Evolutionary conservation across 2,113 vertebrate species (phyloP).

Genomic region (Muscicapa adusta): DNA sequence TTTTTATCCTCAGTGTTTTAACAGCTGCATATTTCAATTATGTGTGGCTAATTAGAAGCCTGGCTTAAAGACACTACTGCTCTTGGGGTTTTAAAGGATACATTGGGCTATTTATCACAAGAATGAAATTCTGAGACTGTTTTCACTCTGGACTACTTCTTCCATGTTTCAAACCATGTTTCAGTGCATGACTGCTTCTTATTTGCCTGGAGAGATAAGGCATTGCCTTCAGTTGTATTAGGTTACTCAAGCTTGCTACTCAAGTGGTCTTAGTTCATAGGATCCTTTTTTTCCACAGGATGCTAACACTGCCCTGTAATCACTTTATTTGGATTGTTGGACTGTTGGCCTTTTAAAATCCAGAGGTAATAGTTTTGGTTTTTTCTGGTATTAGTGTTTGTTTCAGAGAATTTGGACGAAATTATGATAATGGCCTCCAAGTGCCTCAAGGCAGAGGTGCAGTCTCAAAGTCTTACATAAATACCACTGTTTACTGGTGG

Average conservation of each 20-base stretch:
- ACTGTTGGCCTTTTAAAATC: background rate
- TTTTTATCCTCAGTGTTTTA: constrained; percentile 39
- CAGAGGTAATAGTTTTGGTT: background rate
- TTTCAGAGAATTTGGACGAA: background rate
- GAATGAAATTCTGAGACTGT: background rate
- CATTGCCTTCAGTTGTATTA: background rate
- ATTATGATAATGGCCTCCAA: background rate
- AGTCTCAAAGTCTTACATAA: background rate
- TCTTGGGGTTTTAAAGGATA: background rate
- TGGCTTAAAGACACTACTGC: background rate
- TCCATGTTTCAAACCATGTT: background rate
- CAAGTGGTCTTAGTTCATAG: rapidly evolving
- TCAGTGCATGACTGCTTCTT: background rate
- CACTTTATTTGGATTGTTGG: background rate
- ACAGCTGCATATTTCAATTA: constrained; percentile 32
- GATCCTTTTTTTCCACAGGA: background rate
- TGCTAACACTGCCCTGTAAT: background rate
- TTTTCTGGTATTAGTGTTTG: background rate
- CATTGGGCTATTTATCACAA: background rate
- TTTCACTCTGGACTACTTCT: background rate
- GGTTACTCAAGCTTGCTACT: background rate
- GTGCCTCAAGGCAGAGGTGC: background rate
- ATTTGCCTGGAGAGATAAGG: background rate
- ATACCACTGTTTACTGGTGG: background rate
- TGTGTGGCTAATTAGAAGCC: constrained; percentile 9